phyloP scores from a whole-genome alignment of 53 echinoderm and acorn worm species.

The Echinarachnius parma region DNA sequence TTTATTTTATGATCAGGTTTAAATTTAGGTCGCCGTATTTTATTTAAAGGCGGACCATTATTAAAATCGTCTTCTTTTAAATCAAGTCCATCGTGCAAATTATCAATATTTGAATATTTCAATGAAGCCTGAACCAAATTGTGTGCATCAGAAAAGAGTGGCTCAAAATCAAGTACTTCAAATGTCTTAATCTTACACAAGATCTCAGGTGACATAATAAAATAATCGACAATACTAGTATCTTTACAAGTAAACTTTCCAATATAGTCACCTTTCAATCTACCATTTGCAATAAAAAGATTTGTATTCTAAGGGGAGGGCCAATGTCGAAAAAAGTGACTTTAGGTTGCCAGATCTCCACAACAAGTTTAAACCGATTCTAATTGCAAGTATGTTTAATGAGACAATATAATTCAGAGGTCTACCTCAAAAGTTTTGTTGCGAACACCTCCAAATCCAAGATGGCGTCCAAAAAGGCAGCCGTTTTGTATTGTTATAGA shows the following conservation, averaged over 20 bases:
- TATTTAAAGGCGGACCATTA: background rate
- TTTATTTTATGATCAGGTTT: too few relatives aligned
- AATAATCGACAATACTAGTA: background rate
- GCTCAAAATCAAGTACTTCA: background rate
- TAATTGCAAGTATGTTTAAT: too few relatives aligned
- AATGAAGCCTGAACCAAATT: background rate
- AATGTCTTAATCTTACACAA: background rate
- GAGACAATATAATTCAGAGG: too few relatives aligned
- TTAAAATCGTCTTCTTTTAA: background rate
- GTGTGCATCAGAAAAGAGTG: background rate
- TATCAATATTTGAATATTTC: background rate
- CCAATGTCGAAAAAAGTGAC: too few relatives aligned
- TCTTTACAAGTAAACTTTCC: background rate
- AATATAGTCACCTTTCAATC: background rate
- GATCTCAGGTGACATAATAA: background rate
- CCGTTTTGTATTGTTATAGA: too few relatives aligned
- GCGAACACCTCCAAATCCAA: too few relatives aligned
- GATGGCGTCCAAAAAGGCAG: too few relatives aligned
- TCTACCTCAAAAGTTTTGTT: too few relatives aligned
- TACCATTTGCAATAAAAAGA: background rate
- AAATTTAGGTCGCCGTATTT: too few relatives aligned
- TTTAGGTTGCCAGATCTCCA: too few relatives aligned
- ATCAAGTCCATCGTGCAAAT: background rate
- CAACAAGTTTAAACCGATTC: too few relatives aligned
- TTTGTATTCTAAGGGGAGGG: background rate